Percentiles rank a stretch among this genome's conserved stretches.
phyloP scores from a whole-genome alignment of 2,888 invertebrate species.

The Phragmatobia fuliginosa region DNA sequence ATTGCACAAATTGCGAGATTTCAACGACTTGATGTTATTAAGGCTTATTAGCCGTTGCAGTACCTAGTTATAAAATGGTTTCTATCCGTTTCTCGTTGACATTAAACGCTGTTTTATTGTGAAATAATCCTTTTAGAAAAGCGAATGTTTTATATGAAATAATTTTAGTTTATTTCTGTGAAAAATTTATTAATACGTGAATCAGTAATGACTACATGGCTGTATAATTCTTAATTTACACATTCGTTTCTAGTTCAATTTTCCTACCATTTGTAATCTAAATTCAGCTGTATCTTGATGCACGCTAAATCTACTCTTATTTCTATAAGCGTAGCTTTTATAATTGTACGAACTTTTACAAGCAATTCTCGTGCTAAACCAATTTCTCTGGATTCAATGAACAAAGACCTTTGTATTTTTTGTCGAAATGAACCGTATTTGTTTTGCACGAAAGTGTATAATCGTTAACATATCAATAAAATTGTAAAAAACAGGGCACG shows the following conservation, averaged over 20 bases:
- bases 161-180: constrained; percentile 4
- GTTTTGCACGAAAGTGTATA: constrained; percentile 38
- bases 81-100: constrained; percentile 13
- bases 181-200: constrained; percentile 31
- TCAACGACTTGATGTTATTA: constrained; percentile 42
- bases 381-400: constrained; percentile 56
- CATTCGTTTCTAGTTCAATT: constrained; percentile 35
- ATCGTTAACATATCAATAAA: constrained; percentile 32
- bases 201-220: constrained; percentile 12
- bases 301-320: constrained; percentile 21
- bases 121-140: background rate
- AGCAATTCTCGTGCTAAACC: constrained; percentile 44
- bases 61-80: constrained; percentile 13
- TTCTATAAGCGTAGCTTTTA: constrained; percentile 2
- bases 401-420: constrained; percentile 55
- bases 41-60: constrained; percentile 26
- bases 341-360: constrained; percentile 19
- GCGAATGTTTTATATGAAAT: background rate
- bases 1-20: constrained; percentile 65
- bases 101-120: constrained; percentile 14
- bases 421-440: constrained; percentile 53
- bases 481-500: constrained; percentile 34
- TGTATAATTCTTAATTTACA: constrained; percentile 36
- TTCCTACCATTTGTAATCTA: constrained; percentile 36
- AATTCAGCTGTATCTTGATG: constrained; percentile 22